A percentile compares a stretch with the other conserved stretches of the same genome.
phyloP scores from a whole-genome alignment of 1,140 invertebrate species.

The Drosophila setifemur region DNA sequence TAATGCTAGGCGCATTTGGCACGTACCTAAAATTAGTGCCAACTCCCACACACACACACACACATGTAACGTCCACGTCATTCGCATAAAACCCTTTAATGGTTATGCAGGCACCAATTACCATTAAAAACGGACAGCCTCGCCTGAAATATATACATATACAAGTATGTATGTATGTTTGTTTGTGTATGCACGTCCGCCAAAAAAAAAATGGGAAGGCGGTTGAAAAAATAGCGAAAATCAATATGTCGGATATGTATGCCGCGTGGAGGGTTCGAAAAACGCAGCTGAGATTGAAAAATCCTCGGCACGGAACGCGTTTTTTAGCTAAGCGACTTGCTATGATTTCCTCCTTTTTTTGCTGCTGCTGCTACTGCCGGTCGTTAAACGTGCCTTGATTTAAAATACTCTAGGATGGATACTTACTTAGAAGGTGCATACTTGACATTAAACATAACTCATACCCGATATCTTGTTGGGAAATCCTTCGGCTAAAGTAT shows the following conservation, averaged over 20 bases:
- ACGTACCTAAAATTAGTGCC: slow-evolving; percentile 30
- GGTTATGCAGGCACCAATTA: slow-evolving; percentile 49
- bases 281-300: slow-evolving; percentile 39
- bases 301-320: slow-evolving; percentile 17
- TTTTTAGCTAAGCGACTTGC: slow-evolving; percentile 36
- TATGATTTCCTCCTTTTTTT: slow-evolving; percentile 11
- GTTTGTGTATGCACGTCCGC: no score
- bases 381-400: slow-evolving; percentile 36
- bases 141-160: slow-evolving; percentile 22
- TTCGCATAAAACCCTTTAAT: slow-evolving; percentile 63
- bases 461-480: not conserved
- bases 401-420: slow-evolving; percentile 17
- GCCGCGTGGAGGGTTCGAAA: slow-evolving; percentile 17
- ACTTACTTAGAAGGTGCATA: not conserved
- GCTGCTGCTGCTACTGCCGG: not conserved
- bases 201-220: not conserved
- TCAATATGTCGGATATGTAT: slow-evolving; percentile 52
- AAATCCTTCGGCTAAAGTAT: not conserved
- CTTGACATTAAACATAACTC: not conserved
- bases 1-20: slow-evolving; percentile 6
- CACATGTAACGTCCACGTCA: slow-evolving; percentile 37
- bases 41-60: not conserved
- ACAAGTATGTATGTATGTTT: no score
- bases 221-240: slow-evolving; percentile 41
- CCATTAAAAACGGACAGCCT: slow-evolving; percentile 45